These are phyloP conservation scores for Agonum fuliginosum DNA, from an alignment of 2,888 invertebrate genomes.

Conservation along the genomic window DNA sequence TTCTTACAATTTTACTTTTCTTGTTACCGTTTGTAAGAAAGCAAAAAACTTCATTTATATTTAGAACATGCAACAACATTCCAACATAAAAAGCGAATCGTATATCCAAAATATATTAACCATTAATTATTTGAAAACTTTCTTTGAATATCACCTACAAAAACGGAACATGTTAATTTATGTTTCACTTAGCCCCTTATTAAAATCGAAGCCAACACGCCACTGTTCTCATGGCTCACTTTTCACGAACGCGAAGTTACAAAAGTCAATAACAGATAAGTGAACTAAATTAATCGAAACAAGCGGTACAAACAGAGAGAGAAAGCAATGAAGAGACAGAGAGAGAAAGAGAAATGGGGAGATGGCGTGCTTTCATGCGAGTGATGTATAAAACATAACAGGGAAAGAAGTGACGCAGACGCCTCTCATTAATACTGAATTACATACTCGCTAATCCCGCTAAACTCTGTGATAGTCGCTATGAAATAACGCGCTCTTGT, in stretches of 20 bases:
- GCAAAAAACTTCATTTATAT: slow-evolving; percentile 17
- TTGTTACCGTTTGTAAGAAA: background rate
- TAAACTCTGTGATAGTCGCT: slow-evolving; percentile 40
- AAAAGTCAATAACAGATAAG: slow-evolving; percentile 59
- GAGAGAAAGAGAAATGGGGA: slow-evolving; percentile 12
- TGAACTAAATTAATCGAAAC: slow-evolving; percentile 58
- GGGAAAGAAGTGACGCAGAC: slow-evolving; percentile 48
- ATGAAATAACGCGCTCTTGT: slow-evolving; percentile 21
- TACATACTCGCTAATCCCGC: slow-evolving; percentile 39
- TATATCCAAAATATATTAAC: slow-evolving; percentile 28
- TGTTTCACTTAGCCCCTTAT: slow-evolving; percentile 41
- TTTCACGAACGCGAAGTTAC: slow-evolving; percentile 53
- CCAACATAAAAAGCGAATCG: slow-evolving; percentile 6
- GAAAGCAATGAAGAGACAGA: background rate
- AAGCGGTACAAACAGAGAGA: slow-evolving; percentile 32
- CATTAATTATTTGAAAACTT: slow-evolving; percentile 30
- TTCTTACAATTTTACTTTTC: slow-evolving; percentile 24
- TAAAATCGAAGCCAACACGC: slow-evolving; percentile 21
- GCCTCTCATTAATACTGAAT: slow-evolving; percentile 41
- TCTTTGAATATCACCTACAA: slow-evolving; percentile 12
- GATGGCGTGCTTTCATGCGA: slow-evolving; percentile 21
- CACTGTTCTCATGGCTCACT: slow-evolving; percentile 46
- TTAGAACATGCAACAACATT: slow-evolving; percentile 22
- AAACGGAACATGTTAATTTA: slow-evolving; percentile 41
- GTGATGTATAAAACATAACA: slow-evolving; percentile 35